A percentile compares a stretch with the other conserved stretches of the same genome.
phyloP scores from a whole-genome alignment of 2,888 invertebrate genomes.

The Ethmia dodecea region DNA sequence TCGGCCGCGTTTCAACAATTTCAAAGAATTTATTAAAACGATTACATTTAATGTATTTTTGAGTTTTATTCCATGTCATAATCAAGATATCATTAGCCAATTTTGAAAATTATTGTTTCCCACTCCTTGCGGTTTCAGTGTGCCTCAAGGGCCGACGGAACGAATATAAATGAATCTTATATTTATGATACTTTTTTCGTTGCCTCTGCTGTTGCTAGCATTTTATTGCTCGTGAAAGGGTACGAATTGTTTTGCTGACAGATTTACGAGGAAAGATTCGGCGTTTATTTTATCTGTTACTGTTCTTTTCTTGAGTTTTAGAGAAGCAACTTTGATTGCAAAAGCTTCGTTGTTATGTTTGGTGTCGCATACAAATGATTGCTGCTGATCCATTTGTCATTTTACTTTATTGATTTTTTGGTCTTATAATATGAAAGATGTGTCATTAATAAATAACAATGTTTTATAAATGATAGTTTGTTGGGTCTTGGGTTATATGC shows the following conservation, averaged over 20 bases:
- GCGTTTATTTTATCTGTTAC: conserved; percentile 69
- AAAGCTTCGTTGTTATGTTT: conserved; percentile 33
- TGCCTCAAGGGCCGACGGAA: conserved; percentile 59
- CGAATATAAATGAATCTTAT: conserved; percentile 77
- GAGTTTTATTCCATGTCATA: not conserved
- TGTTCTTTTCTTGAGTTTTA: conserved; percentile 43
- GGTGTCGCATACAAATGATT: conserved; percentile 34
- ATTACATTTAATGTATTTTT: not conserved
- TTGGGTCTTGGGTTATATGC: no score
- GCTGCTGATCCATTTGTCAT: conserved; percentile 15
- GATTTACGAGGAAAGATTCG: conserved; percentile 74
- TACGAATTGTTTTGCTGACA: conserved; percentile 76
- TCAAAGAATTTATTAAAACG: no score
- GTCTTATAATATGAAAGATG: no score
- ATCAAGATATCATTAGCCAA: not conserved
- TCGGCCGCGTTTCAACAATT: conserved; percentile 9
- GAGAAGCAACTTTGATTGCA: conserved; percentile 40
- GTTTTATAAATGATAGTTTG: no score
- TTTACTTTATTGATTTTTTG: no score
- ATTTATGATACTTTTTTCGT: conserved; percentile 74
- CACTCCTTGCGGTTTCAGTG: conserved; percentile 44
- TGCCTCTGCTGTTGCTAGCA: conserved; percentile 66
- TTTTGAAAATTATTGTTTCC: conserved; percentile 20
- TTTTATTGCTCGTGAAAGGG: conserved; percentile 77
- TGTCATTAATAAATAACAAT: no score